A percentile compares a stretch with the other conserved stretches of the same genome.
Conservation (phyloP, 2,888 invertebrate genomes). For the Piscicola geometra region DNA sequence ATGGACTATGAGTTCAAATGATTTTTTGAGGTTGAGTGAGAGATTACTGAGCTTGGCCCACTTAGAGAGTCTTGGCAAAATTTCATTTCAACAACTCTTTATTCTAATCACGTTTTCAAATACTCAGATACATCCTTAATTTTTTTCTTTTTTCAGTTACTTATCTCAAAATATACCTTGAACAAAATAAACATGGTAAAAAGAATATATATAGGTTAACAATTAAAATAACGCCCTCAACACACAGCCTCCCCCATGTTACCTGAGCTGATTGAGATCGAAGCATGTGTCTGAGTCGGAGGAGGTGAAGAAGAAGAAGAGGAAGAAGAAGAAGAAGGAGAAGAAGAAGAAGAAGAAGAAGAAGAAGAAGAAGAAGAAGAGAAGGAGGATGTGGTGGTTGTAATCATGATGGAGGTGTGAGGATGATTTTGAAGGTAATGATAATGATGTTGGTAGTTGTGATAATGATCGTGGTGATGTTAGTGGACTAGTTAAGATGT, state of each 20-base stretch:
- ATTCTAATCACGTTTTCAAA: too few species aligned
- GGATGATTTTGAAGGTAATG: background rate
- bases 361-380: background rate
- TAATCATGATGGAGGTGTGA: background rate
- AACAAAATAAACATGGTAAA: background rate
- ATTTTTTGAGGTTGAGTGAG: too few species aligned
- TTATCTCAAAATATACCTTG: background rate
- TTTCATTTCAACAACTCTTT: too few species aligned
- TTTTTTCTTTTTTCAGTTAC: too few species aligned
- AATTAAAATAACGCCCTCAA: background rate
- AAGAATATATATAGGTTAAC: background rate
- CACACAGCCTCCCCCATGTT: background rate
- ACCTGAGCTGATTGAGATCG: background rate
- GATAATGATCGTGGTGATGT: background rate
- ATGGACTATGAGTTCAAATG: too few species aligned
- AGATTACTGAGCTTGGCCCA: too few species aligned
- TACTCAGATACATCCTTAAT: too few species aligned
- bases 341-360: background rate
- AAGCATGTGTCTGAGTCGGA: background rate
- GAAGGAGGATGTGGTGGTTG: background rate
- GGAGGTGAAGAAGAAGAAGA: background rate
- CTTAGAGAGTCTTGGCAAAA: too few species aligned
- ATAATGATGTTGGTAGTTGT: too few species aligned
- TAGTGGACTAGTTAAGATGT: too few species aligned
- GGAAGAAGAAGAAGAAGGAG: too few species aligned